phyloP scores from a whole-genome alignment of 2,113 vertebrate species.

The Bucco capensis region DNA sequence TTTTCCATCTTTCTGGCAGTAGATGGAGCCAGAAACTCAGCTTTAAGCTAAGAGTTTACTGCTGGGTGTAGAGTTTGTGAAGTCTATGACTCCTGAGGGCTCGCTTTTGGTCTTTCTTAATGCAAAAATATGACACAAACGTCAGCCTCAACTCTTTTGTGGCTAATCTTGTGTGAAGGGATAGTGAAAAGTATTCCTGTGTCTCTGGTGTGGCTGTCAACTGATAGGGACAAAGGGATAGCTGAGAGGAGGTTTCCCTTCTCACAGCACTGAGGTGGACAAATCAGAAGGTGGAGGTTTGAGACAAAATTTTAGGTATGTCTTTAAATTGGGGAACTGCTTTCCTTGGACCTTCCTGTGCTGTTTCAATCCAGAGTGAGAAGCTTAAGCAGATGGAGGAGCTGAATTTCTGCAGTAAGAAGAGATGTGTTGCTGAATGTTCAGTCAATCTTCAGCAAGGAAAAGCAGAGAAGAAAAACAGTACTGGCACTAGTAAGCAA shows the following conservation, averaged over 20 bases:
- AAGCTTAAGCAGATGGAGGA: background rate
- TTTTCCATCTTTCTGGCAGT: background rate
- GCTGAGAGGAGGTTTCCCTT: background rate
- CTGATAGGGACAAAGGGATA: background rate
- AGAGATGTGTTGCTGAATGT: background rate
- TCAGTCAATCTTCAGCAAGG: background rate
- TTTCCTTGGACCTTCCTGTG: background rate
- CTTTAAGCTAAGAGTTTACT: background rate
- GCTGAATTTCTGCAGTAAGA: background rate
- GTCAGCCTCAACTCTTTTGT: background rate
- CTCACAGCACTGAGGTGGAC: background rate
- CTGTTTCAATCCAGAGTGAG: accelerated
- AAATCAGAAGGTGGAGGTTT: background rate
- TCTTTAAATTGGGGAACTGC: background rate
- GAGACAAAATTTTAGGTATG: background rate
- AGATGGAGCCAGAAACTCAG: conserved; percentile 56
- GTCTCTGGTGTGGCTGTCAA: background rate
- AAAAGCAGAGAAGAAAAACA: background rate
- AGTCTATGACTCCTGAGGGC: background rate
- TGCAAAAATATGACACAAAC: background rate
- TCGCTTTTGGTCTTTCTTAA: background rate
- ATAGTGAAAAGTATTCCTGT: background rate
- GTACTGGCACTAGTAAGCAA: accelerated
- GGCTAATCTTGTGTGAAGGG: background rate
- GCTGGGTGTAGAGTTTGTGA: background rate